phyloP scores from a whole-genome alignment of 2,888 invertebrate species.

The Lithophane semibrunnea region DNA sequence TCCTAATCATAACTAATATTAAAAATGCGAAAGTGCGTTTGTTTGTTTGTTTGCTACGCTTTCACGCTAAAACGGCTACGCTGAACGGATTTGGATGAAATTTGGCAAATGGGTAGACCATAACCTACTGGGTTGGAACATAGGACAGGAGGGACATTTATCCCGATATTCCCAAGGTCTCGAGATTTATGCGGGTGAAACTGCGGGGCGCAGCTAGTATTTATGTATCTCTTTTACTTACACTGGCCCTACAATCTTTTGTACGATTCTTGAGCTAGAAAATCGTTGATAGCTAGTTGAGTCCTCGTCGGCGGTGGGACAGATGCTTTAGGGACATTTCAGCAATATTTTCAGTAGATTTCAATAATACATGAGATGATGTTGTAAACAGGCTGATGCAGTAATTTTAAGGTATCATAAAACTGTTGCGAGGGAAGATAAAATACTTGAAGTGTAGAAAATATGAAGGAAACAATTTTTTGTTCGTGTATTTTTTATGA shows the following conservation, averaged over 20 bases:
- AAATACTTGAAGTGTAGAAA: slow-evolving; percentile 20
- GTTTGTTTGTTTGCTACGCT: no score
- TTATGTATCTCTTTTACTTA: background rate
- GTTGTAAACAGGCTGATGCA: slow-evolving; percentile 54
- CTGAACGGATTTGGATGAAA: no score
- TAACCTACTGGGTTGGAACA: no score
- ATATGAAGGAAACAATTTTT: slow-evolving; percentile 12
- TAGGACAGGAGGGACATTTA: no score
- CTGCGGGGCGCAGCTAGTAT: no score
- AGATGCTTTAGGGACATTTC: background rate
- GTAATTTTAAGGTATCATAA: slow-evolving; percentile 62
- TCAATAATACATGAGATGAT: slow-evolving; percentile 52
- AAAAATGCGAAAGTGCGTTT: no score
- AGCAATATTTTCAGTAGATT: slow-evolving; percentile 39
- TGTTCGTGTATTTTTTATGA: background rate
- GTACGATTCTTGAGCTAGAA: background rate
- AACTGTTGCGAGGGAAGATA: slow-evolving; percentile 45
- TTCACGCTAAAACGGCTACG: no score
- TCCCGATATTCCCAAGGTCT: no score
- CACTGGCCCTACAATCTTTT: no score
- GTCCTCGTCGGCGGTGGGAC: background rate
- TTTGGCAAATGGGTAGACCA: no score
- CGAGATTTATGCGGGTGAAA: no score
- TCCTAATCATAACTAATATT: no score
- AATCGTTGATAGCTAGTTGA: background rate